Conservation (phyloP, 2,113 vertebrate genomes). For the Rhynchomys soricoides region DNA sequence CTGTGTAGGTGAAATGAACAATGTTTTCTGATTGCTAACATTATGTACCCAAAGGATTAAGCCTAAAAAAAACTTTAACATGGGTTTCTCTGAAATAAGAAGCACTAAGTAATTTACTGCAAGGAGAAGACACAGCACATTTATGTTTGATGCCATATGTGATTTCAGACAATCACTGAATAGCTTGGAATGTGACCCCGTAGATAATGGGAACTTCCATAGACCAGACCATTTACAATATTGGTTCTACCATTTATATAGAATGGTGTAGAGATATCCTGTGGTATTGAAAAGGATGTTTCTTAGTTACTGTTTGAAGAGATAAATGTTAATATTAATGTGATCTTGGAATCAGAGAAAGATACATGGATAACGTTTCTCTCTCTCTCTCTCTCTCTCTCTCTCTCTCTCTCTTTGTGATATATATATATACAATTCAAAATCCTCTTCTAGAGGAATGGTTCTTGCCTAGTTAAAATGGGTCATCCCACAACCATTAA, state of each 20-base stretch:
- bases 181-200: neutral
- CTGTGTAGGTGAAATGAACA: neutral
- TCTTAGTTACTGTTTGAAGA: neutral
- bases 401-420: neutral
- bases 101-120: neutral
- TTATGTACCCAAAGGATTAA: neutral
- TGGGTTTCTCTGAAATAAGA: neutral
- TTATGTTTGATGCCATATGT: neutral
- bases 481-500: neutral
- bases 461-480: no score
- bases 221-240: neutral
- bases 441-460: neutral
- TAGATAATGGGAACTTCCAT: neutral
- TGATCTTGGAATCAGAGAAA: neutral
- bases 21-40: no score
- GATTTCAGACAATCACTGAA: neutral
- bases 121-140: no score
- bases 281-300: neutral
- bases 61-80: neutral
- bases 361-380: neutral
- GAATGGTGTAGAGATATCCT: neutral
- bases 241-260: neutral
- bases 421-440: no score
- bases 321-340: neutral
- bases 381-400: neutral